Base-by-base conservation (phyloP, 2,888 invertebrate genomes). In the Archaeoteleia sp. region DNA sequence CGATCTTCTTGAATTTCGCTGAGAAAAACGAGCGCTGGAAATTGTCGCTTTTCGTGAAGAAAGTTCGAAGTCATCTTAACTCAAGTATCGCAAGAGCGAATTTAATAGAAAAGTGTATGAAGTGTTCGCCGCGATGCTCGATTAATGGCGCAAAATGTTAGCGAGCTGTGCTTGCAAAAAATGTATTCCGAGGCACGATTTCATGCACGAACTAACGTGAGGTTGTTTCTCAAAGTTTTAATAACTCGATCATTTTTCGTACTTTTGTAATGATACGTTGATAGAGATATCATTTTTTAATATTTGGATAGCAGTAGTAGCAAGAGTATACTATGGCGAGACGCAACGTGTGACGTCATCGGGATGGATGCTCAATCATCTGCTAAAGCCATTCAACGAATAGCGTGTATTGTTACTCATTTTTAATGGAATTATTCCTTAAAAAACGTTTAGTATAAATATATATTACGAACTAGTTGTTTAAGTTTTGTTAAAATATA, bases 11-110 rank as follows among this genome's bases (percentile, higher is more conserved):
- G 34, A 61, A 61, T 60, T 49, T 35, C 43, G 37, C 13, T 20
- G 51, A 34, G 51, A 51, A 45, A 60, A 51, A 51, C 35, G 60
- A 60, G 60, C 43, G 9, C 45, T 12, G 40, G 37, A 53, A 61
- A 60, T 49, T 42, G 49, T 35, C 49, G 49, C 20, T 20, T 2
- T 37, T 29, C 49, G 25, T 29, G 20, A 42, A 27, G 48, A 58
- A 60, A 61, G 45, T 61, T 53, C 46, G 39, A 32, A 61, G 45
- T 51, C 61, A 53, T 53, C 61, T 51, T 46, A 53, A 61, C 61
- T 61, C 13, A 13, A 61, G 61, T 53, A 53, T 46, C 46, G 61
- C 53, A 49, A 45, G 39, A 46, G 42, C 45, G 39, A 61, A 61
- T 61, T 45, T 45, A 61, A 61, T 61, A 45, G 53, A 53, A 39